Evolutionary conservation across 2,113 vertebrate species (phyloP).

Genomic region (Toxotes chatareus): DNA sequence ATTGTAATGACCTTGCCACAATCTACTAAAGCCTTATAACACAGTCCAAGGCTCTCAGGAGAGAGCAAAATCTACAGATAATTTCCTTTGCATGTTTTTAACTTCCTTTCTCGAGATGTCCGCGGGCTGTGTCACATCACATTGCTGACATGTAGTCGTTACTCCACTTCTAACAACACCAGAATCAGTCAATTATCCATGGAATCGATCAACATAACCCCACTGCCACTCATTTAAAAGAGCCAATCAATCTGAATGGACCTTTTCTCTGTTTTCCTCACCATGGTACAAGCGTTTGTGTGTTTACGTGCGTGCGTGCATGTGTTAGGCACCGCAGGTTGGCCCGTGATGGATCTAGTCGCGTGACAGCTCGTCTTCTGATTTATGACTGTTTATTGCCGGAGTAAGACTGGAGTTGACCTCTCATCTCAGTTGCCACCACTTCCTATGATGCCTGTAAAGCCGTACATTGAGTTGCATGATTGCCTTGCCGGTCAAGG

Average conservation of each 20-base stretch:
- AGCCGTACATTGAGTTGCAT: slow-evolving; percentile 19
- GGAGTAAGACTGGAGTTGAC: slow-evolving; percentile 50
- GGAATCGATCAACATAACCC: slow-evolving; percentile 76
- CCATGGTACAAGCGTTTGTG: not conserved
- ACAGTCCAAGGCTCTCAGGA: not conserved
- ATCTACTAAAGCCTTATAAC: slow-evolving; percentile 12
- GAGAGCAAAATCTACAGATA: not conserved
- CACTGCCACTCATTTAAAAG: slow-evolving; percentile 69
- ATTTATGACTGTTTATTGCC: slow-evolving; percentile 71
- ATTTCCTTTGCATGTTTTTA: slow-evolving; percentile 23
- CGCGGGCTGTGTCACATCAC: slow-evolving; percentile 50
- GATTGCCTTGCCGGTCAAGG: slow-evolving; percentile 3
- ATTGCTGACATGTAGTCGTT: slow-evolving; percentile 64
- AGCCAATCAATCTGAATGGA: slow-evolving; percentile 73
- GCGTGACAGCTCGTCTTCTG: slow-evolving; percentile 58
- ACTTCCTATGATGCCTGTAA: slow-evolving; percentile 43
- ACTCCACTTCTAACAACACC: slow-evolving; percentile 69
- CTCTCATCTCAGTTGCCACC: slow-evolving; percentile 35
- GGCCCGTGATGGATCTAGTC: slow-evolving; percentile 66
- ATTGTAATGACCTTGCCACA: not conserved
- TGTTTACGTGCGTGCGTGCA: not conserved
- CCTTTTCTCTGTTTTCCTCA: slow-evolving; percentile 29
- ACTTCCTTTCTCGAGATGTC: slow-evolving; percentile 36
- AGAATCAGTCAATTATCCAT: slow-evolving; percentile 78
- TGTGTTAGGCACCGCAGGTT: slow-evolving; percentile 10